phyloP scores from a whole-genome alignment of 2,797 vertebrate genomes.

The Australoheros facetus region DNA sequence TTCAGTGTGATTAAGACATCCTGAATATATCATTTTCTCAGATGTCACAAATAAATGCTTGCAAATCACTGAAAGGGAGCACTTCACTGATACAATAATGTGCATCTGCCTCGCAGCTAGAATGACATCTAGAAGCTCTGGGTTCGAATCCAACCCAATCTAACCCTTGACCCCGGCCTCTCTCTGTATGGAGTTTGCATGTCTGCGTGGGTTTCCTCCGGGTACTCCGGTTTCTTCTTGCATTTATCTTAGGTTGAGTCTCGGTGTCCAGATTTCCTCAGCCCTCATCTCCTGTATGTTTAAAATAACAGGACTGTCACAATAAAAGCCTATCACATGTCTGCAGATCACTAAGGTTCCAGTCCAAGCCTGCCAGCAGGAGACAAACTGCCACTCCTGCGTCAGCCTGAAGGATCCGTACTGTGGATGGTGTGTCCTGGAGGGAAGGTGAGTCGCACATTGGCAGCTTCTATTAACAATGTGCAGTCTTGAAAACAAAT shows the following conservation, averaged over 20 bases:
- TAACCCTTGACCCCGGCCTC: no score
- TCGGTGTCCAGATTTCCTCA: neutral
- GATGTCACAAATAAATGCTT: neutral
- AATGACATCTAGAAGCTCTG: no score
- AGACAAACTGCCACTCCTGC: constrained; percentile 84
- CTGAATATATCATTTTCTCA: neutral
- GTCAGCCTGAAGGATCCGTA: constrained; percentile 87
- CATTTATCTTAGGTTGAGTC: no score
- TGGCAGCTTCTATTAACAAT: neutral
- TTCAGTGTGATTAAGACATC: neutral
- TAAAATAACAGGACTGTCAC: neutral
- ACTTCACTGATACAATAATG: neutral
- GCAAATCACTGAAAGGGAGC: neutral
- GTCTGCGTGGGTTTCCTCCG: no score
- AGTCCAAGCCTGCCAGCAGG: constrained; percentile 87
- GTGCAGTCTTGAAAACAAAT: neutral
- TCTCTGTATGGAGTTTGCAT: no score
- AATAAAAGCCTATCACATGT: constrained; percentile 22
- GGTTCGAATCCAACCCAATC: no score
- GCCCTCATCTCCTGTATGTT: neutral
- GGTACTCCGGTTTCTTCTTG: no score
- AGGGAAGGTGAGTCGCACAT: constrained; percentile 82
- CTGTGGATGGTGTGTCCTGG: constrained; percentile 95
- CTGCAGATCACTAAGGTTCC: constrained; percentile 87
- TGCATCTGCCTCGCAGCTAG: neutral